Evolutionary conservation across 2,113 vertebrate genomes (phyloP), one percentile per base, ranked within the genome.

Genomic region (Chionis minor): DNA sequence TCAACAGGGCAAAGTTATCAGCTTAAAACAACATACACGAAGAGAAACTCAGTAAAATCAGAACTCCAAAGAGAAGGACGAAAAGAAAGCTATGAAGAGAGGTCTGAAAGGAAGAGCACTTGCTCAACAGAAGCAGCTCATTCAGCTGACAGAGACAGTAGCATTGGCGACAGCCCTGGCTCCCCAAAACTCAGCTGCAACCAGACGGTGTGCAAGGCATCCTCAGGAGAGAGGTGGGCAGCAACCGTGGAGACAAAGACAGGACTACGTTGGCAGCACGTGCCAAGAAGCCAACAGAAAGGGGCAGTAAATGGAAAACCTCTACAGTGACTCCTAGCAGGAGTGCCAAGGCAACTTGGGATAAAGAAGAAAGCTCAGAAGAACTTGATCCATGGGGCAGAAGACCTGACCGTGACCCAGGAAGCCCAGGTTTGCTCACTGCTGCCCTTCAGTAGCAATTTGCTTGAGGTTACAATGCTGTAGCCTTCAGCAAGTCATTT

Each of bases 381-480:
- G 22, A 74, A 23, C 26, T 47, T 18, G 7, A 55, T 3, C 33
- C 16, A 4, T 12, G 30, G 45, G 18, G 17, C 30, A 52, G 18
- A 70, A 75, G 61, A 54, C 10, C 9, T 15, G 56, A 18, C 11
- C 56, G 1, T 26, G 10, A 4, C 62, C 35, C 35, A 17, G 15
- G 10, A 95, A 5, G 22, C 33, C 38, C 54, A 21, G 27, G 2
- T 61, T 73, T 58, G 51, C 27, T 67, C 66, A 26, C 19, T 58
- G 38, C 30, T 66, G 58, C 80, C n/a, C n/a, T 61, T 77, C 63
- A 69, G 44, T 3, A 79, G 35, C 10, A 40, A 6, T 17, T 52
- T 44, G 6, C 30, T 62, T 27, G 15, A 58, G 20, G 38, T 63
- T 32, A 55, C 0, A 1, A 1, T 1, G 11, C 38, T 38, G 26